phyloP scores from a whole-genome alignment of 2,113 vertebrate genomes.

The Propithecus coquereli region DNA sequence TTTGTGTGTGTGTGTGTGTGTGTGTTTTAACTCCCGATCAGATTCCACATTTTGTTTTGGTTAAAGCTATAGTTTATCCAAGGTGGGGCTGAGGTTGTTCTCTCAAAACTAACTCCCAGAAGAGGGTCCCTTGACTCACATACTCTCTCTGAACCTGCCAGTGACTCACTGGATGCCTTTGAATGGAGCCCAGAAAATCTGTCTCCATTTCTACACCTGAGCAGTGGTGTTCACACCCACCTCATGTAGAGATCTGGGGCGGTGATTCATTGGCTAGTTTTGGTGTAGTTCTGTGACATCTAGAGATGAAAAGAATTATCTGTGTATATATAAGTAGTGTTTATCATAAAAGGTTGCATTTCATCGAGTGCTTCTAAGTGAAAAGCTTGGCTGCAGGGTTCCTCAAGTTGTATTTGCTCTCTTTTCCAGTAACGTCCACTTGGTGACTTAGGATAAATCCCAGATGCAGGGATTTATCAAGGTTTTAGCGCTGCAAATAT shows the following conservation, averaged over 20 bases:
- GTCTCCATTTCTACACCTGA: constrained; percentile 49
- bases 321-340: background rate
- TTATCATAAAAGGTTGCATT: background rate
- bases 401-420: background rate
- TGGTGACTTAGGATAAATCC: background rate
- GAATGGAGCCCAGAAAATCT: background rate
- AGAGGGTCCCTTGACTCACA: constrained; percentile 13
- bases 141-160: background rate
- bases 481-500: background rate
- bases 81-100: constrained; percentile 15
- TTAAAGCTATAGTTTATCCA: constrained; percentile 29
- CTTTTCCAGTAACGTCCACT: background rate
- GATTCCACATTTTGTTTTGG: background rate
- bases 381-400: background rate
- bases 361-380: background rate
- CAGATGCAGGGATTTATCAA: background rate
- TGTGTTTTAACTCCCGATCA: background rate
- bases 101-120: constrained; percentile 39
- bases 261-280: constrained; percentile 40
- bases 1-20: background rate
- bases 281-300: background rate
- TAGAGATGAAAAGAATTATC: background rate
- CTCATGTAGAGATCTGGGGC: background rate
- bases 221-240: background rate
- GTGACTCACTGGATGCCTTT: constrained; percentile 48